Evolutionary conservation across 2,888 invertebrate genomes (phyloP), one percentile per base, ranked within the genome.

Genomic region (Clitarchus hookeri): DNA sequence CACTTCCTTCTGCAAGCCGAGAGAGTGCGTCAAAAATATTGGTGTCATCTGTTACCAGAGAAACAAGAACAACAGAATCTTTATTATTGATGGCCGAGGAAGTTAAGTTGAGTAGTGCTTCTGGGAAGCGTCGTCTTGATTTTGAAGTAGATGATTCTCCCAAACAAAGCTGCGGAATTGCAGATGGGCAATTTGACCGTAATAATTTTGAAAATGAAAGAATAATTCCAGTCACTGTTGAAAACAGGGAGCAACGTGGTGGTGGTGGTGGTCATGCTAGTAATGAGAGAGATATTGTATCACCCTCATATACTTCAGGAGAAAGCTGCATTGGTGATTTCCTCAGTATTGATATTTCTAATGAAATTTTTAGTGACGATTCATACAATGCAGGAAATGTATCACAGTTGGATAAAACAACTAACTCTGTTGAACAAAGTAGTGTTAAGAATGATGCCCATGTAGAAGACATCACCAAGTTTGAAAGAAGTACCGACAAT

Each of bases 1-100:
- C 65, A n/a, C 65, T 65, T 65, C 65, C 65, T 65, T 65, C 65
- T 8, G n/a, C 65, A 65, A 65, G 65, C n/a, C 65, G 65, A n/a
- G 65, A 65, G 65, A 23, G 11, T n/a, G 65, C 65, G 16, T 16
- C 65, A 65, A 65, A 65, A 9, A 65, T 65, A n/a, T 65, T 65
- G 19, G 65, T 65, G 65, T 65, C 65, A 23, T 8, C n/a, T 65
- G 65, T 65, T 65, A 65, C 19, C 65, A 65, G 16, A 19, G 16
- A 65, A 65, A 65, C 65, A n/a, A 65, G 65, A 65, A 65, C 65
- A 65, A 65, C 65, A n/a, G 65, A 65, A 19, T 65, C 65, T 19
- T 65, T 19, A 23, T 19, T 65, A 19, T 65, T n/a, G n/a, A 23
- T 65, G n/a, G 23, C 16, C 1, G 23, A 65, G n/a, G 65, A 65